These are phyloP conservation scores for Lepidurus couesii DNA, from an alignment of 1,140 invertebrate genomes.

Conservation along the genomic window DNA sequence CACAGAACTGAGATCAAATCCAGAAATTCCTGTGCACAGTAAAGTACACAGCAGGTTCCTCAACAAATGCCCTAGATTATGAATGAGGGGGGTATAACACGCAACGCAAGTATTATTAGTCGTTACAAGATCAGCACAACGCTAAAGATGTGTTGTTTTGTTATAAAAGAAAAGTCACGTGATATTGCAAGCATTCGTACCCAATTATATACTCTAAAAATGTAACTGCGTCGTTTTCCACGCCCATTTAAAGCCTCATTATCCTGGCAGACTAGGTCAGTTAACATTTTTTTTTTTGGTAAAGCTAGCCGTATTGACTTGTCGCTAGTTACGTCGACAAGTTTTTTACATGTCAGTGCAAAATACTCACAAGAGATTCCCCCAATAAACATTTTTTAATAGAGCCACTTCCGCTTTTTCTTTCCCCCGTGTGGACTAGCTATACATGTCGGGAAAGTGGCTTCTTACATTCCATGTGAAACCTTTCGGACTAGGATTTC, in stretches of 20 bases:
- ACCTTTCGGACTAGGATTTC: too few species aligned
- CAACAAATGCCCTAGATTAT: not conserved
- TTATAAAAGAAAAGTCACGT: not conserved
- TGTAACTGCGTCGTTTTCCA: not conserved
- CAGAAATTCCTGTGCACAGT: not conserved
- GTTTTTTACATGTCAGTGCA: not conserved
- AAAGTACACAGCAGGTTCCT: not conserved
- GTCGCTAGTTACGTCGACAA: conserved; percentile 15
- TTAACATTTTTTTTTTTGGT: not conserved
- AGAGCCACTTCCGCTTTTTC: not conserved
- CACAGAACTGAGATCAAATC: conserved; percentile 19
- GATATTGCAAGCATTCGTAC: not conserved
- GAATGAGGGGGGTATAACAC: not conserved
- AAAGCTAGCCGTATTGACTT: not conserved
- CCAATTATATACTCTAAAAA: not conserved
- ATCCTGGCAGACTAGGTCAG: not conserved
- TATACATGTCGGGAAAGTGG: not conserved
- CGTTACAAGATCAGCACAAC: too few species aligned
- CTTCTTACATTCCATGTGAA: too few species aligned
- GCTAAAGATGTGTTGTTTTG: not conserved
- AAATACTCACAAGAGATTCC: conserved; percentile 2
- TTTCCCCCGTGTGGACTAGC: not conserved
- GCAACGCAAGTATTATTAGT: not conserved
- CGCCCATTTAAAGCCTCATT: not conserved
- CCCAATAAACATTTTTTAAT: not conserved